phyloP scores from a whole-genome alignment of 2,888 invertebrate genomes.

The Drosophila fulvimacula region DNA sequence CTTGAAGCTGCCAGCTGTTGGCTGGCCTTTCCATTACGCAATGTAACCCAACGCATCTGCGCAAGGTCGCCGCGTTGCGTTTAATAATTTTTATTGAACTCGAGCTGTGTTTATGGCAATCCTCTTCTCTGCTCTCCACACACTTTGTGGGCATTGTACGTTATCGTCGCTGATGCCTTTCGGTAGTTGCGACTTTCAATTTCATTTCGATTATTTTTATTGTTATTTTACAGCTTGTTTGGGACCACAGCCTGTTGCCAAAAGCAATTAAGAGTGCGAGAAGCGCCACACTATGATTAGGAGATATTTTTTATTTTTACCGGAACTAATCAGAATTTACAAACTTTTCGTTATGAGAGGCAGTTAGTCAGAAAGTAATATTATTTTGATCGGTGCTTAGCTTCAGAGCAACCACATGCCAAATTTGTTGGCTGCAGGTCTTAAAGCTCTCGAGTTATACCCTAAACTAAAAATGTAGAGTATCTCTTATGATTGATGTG shows the following conservation, averaged over 20 bases:
- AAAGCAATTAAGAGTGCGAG: background rate
- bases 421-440: background rate
- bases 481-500: background rate
- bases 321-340: background rate
- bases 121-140: background rate
- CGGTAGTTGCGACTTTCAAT: slow-evolving; percentile 66
- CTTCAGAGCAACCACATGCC: background rate
- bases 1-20: slow-evolving; percentile 39
- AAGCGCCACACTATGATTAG: background rate
- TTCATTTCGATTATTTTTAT: slow-evolving; percentile 72
- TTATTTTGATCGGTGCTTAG: too few relatives aligned
- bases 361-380: background rate
- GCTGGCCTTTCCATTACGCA: slow-evolving; percentile 59
- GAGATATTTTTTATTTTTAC: background rate
- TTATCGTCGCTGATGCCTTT: slow-evolving; percentile 33
- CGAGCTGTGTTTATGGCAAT: slow-evolving; percentile 30
- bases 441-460: background rate
- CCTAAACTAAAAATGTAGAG: background rate
- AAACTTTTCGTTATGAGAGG: background rate
- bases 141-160: slow-evolving; percentile 35
- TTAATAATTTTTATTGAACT: slow-evolving; percentile 63
- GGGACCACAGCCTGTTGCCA: slow-evolving; percentile 21
- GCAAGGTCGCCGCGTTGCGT: slow-evolving; percentile 62
- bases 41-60: slow-evolving; percentile 68
- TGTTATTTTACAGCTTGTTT: slow-evolving; percentile 76